Percentiles rank a stretch among this genome's conserved stretches.
Evolutionary conservation across 92 coral and sea anemone genomes (phyloP).

Genomic region (Bergia puertoricense): DNA sequence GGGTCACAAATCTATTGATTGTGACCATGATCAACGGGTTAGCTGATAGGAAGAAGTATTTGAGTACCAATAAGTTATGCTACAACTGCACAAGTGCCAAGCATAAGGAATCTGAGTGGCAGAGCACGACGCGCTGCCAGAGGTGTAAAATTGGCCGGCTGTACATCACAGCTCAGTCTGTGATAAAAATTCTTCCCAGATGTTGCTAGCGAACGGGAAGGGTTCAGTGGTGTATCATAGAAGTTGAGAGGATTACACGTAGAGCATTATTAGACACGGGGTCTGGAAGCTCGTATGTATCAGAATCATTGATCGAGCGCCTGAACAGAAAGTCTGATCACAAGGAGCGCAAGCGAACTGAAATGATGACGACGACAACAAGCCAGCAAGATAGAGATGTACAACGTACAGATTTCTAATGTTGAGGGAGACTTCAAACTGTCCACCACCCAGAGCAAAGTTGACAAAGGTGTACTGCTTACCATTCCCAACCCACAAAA

Average conservation of each 20-base stretch:
- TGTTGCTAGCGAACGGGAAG: too few species aligned
- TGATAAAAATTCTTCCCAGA: neutral
- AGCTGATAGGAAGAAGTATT: slow-evolving; percentile 32
- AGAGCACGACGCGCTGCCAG: neutral
- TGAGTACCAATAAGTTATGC: slow-evolving; percentile 51
- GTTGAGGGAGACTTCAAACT: too few species aligned
- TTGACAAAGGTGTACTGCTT: neutral
- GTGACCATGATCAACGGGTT: slow-evolving; percentile 4
- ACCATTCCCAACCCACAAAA: slow-evolving; percentile 23
- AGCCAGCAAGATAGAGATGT: too few species aligned
- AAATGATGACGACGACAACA: too few species aligned
- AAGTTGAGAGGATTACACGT: neutral
- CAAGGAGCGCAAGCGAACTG: too few species aligned
- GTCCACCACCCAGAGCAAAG: neutral
- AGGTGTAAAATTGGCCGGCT: neutral
- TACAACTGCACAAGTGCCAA: slow-evolving; percentile 50
- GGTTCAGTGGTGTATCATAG: neutral
- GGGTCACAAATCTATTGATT: slow-evolving; percentile 44
- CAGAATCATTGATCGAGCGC: too few species aligned
- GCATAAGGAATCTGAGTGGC: slow-evolving; percentile 49
- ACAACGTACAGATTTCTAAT: too few species aligned
- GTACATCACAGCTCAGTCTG: too few species aligned
- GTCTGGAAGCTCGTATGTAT: neutral
- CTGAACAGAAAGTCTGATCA: too few species aligned
- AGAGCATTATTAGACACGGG: slow-evolving; percentile 16